Evolutionary conservation across 2,113 vertebrate genomes (phyloP).

Genomic region (Dendropsophus ebraccatus): DNA sequence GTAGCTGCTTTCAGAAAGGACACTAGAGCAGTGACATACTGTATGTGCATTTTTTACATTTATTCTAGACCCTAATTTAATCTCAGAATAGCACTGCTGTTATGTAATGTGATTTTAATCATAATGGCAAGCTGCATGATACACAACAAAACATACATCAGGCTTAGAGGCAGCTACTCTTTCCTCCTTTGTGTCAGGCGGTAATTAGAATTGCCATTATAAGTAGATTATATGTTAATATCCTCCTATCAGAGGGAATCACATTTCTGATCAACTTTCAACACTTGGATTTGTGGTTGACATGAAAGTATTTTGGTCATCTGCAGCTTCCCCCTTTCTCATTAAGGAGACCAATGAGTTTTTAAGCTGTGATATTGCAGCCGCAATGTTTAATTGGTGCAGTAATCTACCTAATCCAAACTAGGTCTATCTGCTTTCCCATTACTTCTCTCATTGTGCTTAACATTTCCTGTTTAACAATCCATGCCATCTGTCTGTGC

Average conservation of each 20-base stretch:
- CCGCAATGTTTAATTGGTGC: conserved; percentile 33
- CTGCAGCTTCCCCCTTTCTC: background rate
- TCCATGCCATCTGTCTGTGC: conserved; percentile 36
- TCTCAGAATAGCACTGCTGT: background rate
- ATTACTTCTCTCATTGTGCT: conserved; percentile 38
- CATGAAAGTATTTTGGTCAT: conserved; percentile 38
- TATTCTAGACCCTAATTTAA: background rate
- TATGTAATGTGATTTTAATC: conserved; percentile 9
- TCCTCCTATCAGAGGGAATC: conserved; percentile 51
- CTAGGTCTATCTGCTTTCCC: conserved; percentile 31
- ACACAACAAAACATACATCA: background rate
- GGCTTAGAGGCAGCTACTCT: background rate
- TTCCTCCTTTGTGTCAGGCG: conserved; percentile 2
- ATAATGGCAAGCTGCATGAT: background rate
- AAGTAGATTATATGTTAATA: conserved; percentile 47
- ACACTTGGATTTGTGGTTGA: conserved; percentile 41
- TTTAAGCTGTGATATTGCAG: conserved; percentile 32
- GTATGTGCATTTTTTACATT: background rate
- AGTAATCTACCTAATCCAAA: conserved; percentile 50
- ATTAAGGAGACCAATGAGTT: conserved; percentile 29
- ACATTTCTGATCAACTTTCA: conserved; percentile 54
- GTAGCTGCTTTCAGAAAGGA: background rate
- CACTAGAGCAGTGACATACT: background rate
- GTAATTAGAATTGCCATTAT: conserved; percentile 47
- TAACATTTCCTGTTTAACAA: conserved; percentile 26